Evolutionary conservation across 2,113 vertebrate genomes (phyloP).

Genomic region (Manacus vitellinus): DNA sequence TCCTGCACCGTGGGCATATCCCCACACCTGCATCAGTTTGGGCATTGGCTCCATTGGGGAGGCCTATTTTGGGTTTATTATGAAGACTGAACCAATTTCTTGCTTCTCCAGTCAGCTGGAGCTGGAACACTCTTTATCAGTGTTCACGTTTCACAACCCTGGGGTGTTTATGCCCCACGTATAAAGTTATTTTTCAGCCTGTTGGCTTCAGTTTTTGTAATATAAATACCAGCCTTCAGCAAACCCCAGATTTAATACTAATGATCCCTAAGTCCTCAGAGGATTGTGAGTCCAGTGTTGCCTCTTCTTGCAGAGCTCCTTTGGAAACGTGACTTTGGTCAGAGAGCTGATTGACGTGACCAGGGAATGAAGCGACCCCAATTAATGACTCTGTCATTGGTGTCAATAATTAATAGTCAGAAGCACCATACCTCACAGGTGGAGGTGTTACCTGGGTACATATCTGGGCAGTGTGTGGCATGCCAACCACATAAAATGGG

Average conservation of each 20-base stretch:
- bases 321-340: background rate
- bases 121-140: background rate
- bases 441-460: background rate
- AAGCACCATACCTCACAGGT: background rate
- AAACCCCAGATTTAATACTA: background rate
- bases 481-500: background rate
- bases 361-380: background rate
- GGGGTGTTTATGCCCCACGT: rapidly evolving
- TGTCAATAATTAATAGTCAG: background rate
- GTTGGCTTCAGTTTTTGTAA: background rate
- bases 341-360: background rate
- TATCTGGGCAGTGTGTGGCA: background rate
- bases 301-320: background rate
- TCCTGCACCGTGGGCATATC: background rate
- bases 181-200: background rate
- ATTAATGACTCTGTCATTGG: background rate
- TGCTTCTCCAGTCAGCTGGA: background rate
- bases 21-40: background rate
- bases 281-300: background rate
- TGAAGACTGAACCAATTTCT: background rate
- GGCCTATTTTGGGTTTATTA: background rate
- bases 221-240: background rate
- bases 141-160: background rate
- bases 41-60: background rate
- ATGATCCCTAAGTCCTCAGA: background rate